Evolutionary conservation across 2,113 vertebrate genomes (phyloP), one percentile per base, ranked within the genome.

Genomic region (Craseonycteris thonglongyai): DNA sequence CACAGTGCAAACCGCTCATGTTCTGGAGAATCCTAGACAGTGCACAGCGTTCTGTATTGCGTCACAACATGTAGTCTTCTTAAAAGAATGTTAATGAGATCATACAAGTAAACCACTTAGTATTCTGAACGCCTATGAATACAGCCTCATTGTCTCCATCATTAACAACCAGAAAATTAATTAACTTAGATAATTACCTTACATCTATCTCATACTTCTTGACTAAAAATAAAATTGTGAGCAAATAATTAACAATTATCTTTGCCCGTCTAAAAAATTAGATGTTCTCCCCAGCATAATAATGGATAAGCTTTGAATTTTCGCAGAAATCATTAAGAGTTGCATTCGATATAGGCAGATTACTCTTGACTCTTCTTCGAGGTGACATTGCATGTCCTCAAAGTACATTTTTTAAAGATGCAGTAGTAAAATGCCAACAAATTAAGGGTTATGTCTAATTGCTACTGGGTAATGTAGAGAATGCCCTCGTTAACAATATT

Each of bases 121-220:
- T 90, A 88, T 84, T 68, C 72, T 82, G 22, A 85, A 19, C 59
- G 35, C 47, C 72, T 88, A 68, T 71, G 13, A 87, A 94, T 63
- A 72, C 14, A 78, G 1, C 19, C 65, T 80, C 35, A 28, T 40
- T 82, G 58, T 84, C 80, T 56, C 4, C 13, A 58, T 91, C 19
- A 63, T 82, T 92, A 88, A 91, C 90, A 95, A 95, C 78, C 78
- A 85, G 63, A 90, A 93, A 84, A 91, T 82, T 85, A 91, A 86
- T 90, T 91, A 90, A 94, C 93, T 96, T 86, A 69, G 54, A 35
- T 94, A 96, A 93, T 94, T 94, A 74, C 76, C 33, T 88, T 92
- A 79, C 2, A 83, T 35, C 42, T 93, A 83, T 35, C 42, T 93
- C 66, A 71, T 61, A 71, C 5, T 84, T 90, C 75, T 84, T 69